Evolutionary conservation across 2,797 vertebrate species (phyloP).

Genomic region (Rhinogobio ventralis): DNA sequence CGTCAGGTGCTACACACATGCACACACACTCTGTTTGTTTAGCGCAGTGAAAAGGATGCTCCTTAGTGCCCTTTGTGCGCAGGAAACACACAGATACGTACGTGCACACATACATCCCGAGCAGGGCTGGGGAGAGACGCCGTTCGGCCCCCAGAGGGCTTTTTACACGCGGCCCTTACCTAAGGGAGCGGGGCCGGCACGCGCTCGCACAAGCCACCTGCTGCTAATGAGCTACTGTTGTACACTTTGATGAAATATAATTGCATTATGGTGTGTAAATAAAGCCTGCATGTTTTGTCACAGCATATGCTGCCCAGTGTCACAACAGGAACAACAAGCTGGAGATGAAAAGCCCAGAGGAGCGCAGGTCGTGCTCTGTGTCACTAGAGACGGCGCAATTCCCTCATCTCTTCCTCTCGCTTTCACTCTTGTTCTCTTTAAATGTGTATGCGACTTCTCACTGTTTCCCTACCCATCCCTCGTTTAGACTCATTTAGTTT

Average conservation of each 20-base stretch:
- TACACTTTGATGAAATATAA: conserved; percentile 97
- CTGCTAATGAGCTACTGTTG: conserved; percentile 97
- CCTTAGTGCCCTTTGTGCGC: conserved; percentile 48
- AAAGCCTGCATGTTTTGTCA: conserved; percentile 94
- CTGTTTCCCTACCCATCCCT: background rate
- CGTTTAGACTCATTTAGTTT: conserved; percentile 55
- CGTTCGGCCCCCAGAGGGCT: conserved; percentile 43
- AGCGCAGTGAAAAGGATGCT: conserved; percentile 55
- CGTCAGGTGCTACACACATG: conserved; percentile 63
- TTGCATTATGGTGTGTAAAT: conserved; percentile 96
- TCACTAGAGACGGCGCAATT: conserved; percentile 68
- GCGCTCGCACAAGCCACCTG: conserved; percentile 82
- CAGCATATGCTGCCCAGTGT: conserved; percentile 90
- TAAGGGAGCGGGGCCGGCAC: conserved; percentile 77
- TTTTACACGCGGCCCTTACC: conserved; percentile 76
- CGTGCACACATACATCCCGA: conserved; percentile 8
- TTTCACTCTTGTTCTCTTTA: conserved; percentile 67
- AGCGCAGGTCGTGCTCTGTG: conserved; percentile 61
- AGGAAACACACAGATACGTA: conserved; percentile 20
- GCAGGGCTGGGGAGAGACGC: conserved; percentile 53
- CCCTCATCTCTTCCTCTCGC: conserved; percentile 66
- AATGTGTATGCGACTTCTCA: conserved; percentile 49
- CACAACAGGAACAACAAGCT: conserved; percentile 88
- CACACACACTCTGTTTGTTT: conserved; percentile 54
- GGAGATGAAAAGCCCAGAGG: conserved; percentile 65